Conservation (phyloP, 1,140 invertebrate genomes). For the Eciton burchellii region DNA sequence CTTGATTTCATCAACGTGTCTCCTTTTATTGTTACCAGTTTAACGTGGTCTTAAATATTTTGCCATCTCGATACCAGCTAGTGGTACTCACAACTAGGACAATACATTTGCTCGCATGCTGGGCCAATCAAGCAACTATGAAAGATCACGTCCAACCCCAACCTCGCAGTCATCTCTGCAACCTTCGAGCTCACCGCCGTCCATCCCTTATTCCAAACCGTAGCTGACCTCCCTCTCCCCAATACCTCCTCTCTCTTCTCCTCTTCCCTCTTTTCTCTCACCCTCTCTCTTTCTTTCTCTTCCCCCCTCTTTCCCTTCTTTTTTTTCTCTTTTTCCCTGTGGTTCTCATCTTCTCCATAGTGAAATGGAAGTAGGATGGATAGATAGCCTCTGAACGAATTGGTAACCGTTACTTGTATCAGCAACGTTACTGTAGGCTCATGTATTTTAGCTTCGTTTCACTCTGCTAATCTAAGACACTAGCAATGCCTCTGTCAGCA, state of each 20-base stretch:
- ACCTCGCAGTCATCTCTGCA: conserved; percentile 68
- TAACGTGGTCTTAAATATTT: conserved; percentile 82
- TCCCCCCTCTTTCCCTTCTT: neutral
- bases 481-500: conserved; percentile 63
- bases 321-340: neutral
- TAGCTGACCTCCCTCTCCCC: conserved; percentile 5
- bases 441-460: conserved; percentile 67
- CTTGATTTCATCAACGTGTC: conserved; percentile 85
- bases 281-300: neutral
- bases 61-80: conserved; percentile 65
- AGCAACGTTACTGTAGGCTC: conserved; percentile 44
- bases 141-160: conserved; percentile 84
- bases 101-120: conserved; percentile 75
- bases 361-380: conserved; percentile 64
- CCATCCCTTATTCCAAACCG: conserved; percentile 67
- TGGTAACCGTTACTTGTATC: conserved; percentile 77
- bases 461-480: conserved; percentile 34
- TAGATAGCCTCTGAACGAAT: conserved; percentile 61
- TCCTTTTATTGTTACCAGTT: conserved; percentile 83
- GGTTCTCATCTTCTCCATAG: conserved; percentile 37
- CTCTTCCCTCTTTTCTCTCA: neutral
- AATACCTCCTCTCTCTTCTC: no score
- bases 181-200: conserved; percentile 71
- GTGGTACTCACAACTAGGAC: conserved; percentile 62
- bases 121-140: conserved; percentile 84